Evolutionary conservation across 2,888 invertebrate species (phyloP).

Genomic region (Leptinotarsa rubiginosa): DNA sequence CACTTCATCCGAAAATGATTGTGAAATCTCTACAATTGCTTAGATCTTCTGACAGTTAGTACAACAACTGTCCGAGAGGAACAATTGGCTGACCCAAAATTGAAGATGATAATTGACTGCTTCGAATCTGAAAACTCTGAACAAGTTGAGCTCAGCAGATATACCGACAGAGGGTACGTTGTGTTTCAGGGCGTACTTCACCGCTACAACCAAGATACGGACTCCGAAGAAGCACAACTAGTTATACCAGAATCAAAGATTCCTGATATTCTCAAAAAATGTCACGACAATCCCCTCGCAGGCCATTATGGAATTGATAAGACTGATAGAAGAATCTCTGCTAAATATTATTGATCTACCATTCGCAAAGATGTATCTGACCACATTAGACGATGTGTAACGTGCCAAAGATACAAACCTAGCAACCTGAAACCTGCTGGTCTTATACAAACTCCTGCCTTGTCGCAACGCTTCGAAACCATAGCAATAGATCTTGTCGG

Average conservation of each 20-base stretch:
- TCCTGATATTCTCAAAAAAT: conserved; percentile 40
- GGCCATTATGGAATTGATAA: too few relatives aligned
- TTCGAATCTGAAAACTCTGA: conserved; percentile 35
- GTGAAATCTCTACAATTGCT: background rate
- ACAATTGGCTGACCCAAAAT: background rate
- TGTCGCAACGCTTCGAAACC: too few relatives aligned
- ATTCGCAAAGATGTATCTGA: too few relatives aligned
- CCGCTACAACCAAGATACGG: conserved; percentile 32
- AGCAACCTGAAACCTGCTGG: too few relatives aligned
- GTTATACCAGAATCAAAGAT: conserved; percentile 45
- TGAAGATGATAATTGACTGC: conserved; percentile 44
- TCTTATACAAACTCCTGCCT: too few relatives aligned
- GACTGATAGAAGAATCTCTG: too few relatives aligned
- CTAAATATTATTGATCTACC: too few relatives aligned
- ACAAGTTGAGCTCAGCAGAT: conserved; percentile 30
- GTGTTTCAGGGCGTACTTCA: conserved; percentile 49
- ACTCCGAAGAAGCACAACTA: conserved; percentile 52
- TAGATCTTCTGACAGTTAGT: background rate
- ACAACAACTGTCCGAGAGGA: too few relatives aligned
- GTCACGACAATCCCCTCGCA: too few relatives aligned
- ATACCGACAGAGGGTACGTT: conserved; percentile 48
- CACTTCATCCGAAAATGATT: background rate
- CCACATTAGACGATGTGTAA: too few relatives aligned
- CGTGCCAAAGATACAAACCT: too few relatives aligned
- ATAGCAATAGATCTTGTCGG: too few relatives aligned